Evolutionary conservation across 2,113 vertebrate species (phyloP).

Genomic region (Vulpes vulpes): DNA sequence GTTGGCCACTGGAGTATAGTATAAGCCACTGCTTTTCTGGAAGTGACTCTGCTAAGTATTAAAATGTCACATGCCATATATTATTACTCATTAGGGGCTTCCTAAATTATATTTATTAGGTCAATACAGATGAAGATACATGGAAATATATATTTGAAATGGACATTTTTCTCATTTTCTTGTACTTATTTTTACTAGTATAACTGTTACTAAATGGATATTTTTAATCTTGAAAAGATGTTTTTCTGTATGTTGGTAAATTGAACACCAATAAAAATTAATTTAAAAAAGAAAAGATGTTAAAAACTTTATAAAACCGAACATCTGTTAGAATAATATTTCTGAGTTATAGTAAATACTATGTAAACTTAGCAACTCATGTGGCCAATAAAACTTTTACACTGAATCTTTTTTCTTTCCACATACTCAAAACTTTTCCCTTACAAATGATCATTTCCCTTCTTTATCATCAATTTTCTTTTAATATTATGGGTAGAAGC

Average conservation of each 20-base stretch:
- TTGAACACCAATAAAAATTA: too few relatives aligned
- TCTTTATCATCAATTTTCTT: background rate
- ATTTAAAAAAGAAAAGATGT: background rate
- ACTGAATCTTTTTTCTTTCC: background rate
- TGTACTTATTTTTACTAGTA: background rate
- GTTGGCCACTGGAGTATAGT: fast-evolving
- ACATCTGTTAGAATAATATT: slow-evolving; percentile 5
- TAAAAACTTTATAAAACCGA: too few relatives aligned
- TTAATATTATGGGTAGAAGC: background rate
- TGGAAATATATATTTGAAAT: background rate
- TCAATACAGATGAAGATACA: background rate
- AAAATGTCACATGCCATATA: background rate
- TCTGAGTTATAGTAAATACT: background rate
- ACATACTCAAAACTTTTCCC: background rate
- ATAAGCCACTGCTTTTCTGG: background rate
- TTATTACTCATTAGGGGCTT: background rate
- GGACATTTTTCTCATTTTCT: background rate
- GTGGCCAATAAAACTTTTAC: background rate
- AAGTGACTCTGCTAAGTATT: background rate
- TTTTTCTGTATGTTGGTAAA: too few relatives aligned
- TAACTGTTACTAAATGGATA: background rate
- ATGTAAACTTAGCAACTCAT: background rate
- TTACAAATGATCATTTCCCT: background rate
- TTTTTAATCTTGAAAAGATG: background rate
- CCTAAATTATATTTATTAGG: background rate